A percentile compares a stretch with the other conserved stretches of the same genome.
These are phyloP conservation scores for Regulus satrapa DNA, from an alignment of 2,113 vertebrate genomes.

Conservation along the genomic window DNA sequence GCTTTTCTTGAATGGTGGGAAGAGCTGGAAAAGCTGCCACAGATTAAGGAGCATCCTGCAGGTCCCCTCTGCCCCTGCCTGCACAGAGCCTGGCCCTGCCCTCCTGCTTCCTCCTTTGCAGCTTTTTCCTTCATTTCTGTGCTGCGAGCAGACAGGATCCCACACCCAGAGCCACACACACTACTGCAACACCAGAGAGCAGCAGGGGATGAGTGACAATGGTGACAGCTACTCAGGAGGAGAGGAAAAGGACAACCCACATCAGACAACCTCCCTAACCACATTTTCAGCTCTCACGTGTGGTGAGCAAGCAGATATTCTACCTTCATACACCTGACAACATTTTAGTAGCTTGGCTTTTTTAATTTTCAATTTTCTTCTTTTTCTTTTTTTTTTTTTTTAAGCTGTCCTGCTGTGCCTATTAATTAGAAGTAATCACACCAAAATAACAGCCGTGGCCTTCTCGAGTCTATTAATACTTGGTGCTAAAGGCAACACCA, in stretches of 20 bases:
- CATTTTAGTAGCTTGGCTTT: background rate
- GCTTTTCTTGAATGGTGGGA: background rate
- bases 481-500: conserved; percentile 52
- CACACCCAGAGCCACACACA: background rate
- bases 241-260: background rate
- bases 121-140: background rate
- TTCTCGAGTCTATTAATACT: conserved; percentile 44
- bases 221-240: background rate
- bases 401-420: background rate
- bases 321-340: background rate
- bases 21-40: background rate
- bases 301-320: background rate
- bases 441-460: background rate
- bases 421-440: conserved; percentile 31
- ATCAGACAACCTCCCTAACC: background rate
- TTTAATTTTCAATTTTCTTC: background rate
- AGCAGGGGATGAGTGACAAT: background rate
- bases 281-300: background rate
- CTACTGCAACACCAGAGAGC: background rate
- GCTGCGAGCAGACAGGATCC: background rate
- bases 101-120: background rate
- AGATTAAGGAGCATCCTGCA: background rate
- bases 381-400: background rate
- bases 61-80: background rate
- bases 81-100: background rate